Percentiles rank a stretch among this genome's conserved stretches.
Conservation (phyloP, 2,113 vertebrate genomes). For the Lota lota region DNA sequence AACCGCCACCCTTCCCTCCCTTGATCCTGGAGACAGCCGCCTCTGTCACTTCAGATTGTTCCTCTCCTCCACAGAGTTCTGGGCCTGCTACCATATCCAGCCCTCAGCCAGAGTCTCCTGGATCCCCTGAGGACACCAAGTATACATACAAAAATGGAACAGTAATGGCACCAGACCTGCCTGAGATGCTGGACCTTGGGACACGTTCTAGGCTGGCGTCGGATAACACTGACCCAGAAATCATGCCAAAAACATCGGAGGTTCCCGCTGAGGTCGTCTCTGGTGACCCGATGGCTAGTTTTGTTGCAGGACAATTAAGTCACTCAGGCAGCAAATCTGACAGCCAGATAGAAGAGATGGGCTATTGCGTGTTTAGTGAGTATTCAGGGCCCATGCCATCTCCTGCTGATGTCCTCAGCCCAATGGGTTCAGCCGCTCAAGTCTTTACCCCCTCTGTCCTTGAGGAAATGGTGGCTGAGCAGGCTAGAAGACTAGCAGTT, state of each 20-base stretch:
- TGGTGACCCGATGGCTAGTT: slow-evolving; percentile 74
- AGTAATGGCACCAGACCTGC: slow-evolving; percentile 90
- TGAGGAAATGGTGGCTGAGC: slow-evolving; percentile 69
- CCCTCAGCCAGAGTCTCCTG: slow-evolving; percentile 74
- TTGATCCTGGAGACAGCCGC: slow-evolving; percentile 72
- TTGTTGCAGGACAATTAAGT: slow-evolving; percentile 79
- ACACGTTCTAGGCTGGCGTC: slow-evolving; percentile 86
- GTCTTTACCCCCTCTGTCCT: slow-evolving; percentile 68
- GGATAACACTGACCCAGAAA: slow-evolving; percentile 82
- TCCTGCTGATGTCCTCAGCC: slow-evolving; percentile 82
- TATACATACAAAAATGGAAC: slow-evolving; percentile 86
- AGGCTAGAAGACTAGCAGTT: slow-evolving; percentile 61
- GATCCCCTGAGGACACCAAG: slow-evolving; percentile 80
- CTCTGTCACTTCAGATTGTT: slow-evolving; percentile 65
- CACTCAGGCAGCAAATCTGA: slow-evolving; percentile 82
- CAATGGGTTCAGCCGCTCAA: slow-evolving; percentile 61
- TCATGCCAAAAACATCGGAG: slow-evolving; percentile 75
- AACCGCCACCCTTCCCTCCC: slow-evolving; percentile 83
- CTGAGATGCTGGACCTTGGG: slow-evolving; percentile 95
- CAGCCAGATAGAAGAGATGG: slow-evolving; percentile 91
- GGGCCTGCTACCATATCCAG: slow-evolving; percentile 55
- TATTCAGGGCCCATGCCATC: slow-evolving; percentile 96
- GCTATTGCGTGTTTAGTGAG: slow-evolving; percentile 98
- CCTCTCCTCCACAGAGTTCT: slow-evolving; percentile 65
- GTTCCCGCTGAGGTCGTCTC: slow-evolving; percentile 75